A percentile compares a stretch with the other conserved stretches of the same genome.
These are phyloP conservation scores for Streblospio benedicti DNA, from an alignment of 1,140 invertebrate genomes.

Conservation along the genomic window DNA sequence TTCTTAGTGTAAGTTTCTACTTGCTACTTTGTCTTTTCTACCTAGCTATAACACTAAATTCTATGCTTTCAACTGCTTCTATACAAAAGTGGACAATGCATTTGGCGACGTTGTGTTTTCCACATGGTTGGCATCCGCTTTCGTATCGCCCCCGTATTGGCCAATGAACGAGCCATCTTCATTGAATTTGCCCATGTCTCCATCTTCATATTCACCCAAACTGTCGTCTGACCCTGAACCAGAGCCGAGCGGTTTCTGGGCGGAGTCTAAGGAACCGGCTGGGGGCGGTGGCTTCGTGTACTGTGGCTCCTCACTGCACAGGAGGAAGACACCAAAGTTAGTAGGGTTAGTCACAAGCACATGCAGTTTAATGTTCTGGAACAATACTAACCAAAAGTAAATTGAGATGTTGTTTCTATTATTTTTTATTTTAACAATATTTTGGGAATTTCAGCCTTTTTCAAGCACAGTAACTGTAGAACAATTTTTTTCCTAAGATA, in stretches of 20 bases:
- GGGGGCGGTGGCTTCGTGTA: conserved; percentile 8
- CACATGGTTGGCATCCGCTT: conserved; percentile 32
- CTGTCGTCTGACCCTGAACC: conserved; percentile 74
- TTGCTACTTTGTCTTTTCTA: too few relatives aligned
- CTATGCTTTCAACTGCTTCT: too few relatives aligned
- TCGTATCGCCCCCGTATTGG: conserved; percentile 62
- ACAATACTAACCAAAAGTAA: too few relatives aligned
- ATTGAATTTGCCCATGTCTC: conserved; percentile 84
- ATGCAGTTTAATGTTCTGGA: too few relatives aligned
- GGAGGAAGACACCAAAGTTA: conserved; percentile 12
- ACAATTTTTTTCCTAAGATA: too few relatives aligned
- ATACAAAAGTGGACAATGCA: conserved; percentile 18
- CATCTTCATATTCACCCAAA: conserved; percentile 96
- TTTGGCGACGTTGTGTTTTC: conserved; percentile 5
- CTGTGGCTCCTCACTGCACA: conserved; percentile 5
- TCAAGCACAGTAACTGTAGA: too few relatives aligned
- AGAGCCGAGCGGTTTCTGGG: conserved; percentile 32
- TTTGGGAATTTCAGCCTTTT: too few relatives aligned
- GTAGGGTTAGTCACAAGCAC: neutral
- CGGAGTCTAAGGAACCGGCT: conserved; percentile 21
- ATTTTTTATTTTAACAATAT: too few relatives aligned
- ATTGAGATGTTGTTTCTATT: too few relatives aligned
- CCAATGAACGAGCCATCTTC: conserved; percentile 97
- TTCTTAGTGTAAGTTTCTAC: too few relatives aligned
- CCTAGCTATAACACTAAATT: too few relatives aligned